Evolutionary conservation across 2,797 vertebrate species (phyloP), one percentile per base, ranked within the genome.

Genomic region (Pangasius djambal): DNA sequence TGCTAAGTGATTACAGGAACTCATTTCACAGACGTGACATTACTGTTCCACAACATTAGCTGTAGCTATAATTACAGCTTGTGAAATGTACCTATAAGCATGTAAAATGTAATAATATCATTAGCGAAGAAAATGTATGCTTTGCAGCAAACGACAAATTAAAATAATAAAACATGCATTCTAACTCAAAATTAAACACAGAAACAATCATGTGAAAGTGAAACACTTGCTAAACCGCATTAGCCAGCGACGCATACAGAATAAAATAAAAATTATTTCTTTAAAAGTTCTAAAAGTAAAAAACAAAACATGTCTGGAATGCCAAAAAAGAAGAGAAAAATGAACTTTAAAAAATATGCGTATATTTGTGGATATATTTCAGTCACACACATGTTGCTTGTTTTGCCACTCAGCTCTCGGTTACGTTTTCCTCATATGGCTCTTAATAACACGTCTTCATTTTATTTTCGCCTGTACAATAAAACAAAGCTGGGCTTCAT

Each of bases 401-500:
- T 63, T 34, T 84, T 61, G 37, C 34, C 12, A 3, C 3, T 48
- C 69, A 77, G 59, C 34, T 40, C 34, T 83, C 16, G 7, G 72
- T 88, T 85, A n/a, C 13, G 15, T 12, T 78, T 85, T 77, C 59
- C 31, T 74, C 82, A 48, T 77, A 37, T 75, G 84, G 65, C 63
- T 61, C 52, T 34, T 20, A 89, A 75, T 74, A 83, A 83, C 20
- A 65, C n/a, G 79, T 72, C 57, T 86, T 70, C 57, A 34, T 82
- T 84, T 88, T 75, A 83, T 87, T 85, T 83, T 84, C 81, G n/a
- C 50, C 85, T 69, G 83, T 75, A 82, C 69, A 78, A 84, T 70
- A 86, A 85, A 75, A 59, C 86, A 88, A 89, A 87, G 86, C 70
- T 67, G 84, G 83, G 70, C 37, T 83, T 87, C 77, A 89, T 70